Conservation (phyloP, 2,797 vertebrate genomes). For the Phrynocephalus vlangalii region DNA sequence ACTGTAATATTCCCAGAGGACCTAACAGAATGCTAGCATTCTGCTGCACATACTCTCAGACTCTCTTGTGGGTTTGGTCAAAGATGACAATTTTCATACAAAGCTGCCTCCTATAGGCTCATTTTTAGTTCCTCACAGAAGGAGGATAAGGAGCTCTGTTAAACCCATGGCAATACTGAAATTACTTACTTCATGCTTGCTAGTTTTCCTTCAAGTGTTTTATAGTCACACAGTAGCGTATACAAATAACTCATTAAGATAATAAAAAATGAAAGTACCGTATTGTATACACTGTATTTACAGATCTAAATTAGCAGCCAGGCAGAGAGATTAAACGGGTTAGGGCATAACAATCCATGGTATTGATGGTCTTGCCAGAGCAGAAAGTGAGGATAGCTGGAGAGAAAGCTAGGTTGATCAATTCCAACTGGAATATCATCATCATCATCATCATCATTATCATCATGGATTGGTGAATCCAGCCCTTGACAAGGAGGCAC, state of each 20-base stretch:
- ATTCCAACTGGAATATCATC: not conserved
- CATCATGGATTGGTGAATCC: too few relatives aligned
- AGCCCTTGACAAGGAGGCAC: too few relatives aligned
- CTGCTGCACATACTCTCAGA: not conserved
- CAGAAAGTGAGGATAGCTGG: not conserved
- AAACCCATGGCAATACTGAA: not conserved
- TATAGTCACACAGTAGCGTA: not conserved
- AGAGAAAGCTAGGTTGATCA: not conserved
- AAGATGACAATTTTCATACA: not conserved
- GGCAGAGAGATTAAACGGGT: not conserved
- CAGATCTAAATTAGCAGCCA: not conserved
- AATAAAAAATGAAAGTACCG: not conserved
- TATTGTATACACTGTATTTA: not conserved
- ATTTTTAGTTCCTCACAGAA: too few relatives aligned
- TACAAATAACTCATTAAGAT: not conserved
- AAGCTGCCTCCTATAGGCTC: too few relatives aligned
- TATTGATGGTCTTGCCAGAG: not conserved
- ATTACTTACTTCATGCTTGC: not conserved
- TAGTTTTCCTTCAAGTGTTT: not conserved
- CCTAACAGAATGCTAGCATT: not conserved
- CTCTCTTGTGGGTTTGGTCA: not conserved
- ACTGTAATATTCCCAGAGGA: too few relatives aligned
- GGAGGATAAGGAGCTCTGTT: not conserved
- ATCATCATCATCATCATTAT: too few relatives aligned
- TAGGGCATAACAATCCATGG: not conserved